Evolutionary conservation across 2,797 vertebrate genomes (phyloP).

Genomic region (Nannoperca australis): DNA sequence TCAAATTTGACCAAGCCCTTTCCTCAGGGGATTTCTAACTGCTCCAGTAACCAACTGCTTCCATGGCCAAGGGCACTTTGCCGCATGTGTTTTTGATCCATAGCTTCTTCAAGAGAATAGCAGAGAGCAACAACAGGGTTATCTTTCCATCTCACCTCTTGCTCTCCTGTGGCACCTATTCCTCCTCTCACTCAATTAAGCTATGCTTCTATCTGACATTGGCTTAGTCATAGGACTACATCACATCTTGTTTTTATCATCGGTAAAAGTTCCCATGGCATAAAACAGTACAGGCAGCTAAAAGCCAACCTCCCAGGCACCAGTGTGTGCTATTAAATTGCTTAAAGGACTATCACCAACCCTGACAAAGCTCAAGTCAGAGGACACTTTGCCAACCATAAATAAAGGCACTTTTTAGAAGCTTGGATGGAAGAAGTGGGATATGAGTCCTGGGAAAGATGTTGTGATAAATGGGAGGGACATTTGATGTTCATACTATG

Average conservation of each 20-base stretch:
- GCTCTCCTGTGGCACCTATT: constrained; percentile 27
- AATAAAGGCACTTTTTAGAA: constrained; percentile 9
- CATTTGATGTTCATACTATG: constrained; percentile 39
- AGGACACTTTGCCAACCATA: background rate
- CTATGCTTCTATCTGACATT: background rate
- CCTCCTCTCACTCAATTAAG: constrained; percentile 27
- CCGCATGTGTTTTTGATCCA: constrained; percentile 70
- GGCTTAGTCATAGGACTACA: background rate
- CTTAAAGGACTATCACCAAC: background rate
- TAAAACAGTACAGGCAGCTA: background rate
- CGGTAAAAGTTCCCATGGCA: background rate
- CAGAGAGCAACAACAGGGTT: constrained; percentile 48
- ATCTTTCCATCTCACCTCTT: constrained; percentile 59
- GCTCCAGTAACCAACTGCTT: constrained; percentile 36
- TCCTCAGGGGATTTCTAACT: constrained; percentile 29
- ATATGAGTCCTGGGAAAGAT: constrained; percentile 53
- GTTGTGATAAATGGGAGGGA: constrained; percentile 42
- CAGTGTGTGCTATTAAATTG: background rate
- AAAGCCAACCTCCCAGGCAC: constrained; percentile 11
- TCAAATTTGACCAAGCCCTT: constrained; percentile 33
- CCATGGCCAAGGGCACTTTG: constrained; percentile 41
- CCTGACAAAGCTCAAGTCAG: background rate
- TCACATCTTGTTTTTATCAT: constrained; percentile 10
- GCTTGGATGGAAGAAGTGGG: background rate
- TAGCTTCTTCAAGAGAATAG: constrained; percentile 32